Evolutionary conservation across 2,888 invertebrate genomes (phyloP).

Genomic region (Cremastobaeus sp.): DNA sequence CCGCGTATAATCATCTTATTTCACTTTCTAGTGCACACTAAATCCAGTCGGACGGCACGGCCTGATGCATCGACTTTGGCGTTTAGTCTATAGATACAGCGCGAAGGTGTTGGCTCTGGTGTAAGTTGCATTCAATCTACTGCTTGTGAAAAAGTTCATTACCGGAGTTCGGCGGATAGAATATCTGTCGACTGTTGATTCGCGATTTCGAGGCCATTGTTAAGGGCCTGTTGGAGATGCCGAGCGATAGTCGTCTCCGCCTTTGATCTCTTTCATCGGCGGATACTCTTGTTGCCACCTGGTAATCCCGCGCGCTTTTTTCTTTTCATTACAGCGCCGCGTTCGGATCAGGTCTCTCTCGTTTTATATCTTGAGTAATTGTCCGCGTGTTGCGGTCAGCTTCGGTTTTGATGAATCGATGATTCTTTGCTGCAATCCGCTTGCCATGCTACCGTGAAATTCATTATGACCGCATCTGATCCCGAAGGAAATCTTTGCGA

Average conservation of each 20-base stretch:
- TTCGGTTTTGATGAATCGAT: conserved; percentile 48
- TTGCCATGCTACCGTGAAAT: conserved; percentile 67
- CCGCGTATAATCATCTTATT: conserved; percentile 36
- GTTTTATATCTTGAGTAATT: conserved; percentile 69
- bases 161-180: conserved; percentile 36
- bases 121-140: conserved; percentile 25
- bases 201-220: conserved; percentile 58
- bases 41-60: conserved; percentile 40
- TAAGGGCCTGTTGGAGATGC: conserved; percentile 21
- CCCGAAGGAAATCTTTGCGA: conserved; percentile 40
- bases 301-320: conserved; percentile 45
- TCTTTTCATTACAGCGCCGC: conserved; percentile 50
- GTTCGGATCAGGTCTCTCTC: conserved; percentile 46
- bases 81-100: conserved; percentile 42
- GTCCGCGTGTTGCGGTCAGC: conserved; percentile 63
- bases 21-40: conserved; percentile 40
- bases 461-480: conserved; percentile 66
- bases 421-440: conserved; percentile 53
- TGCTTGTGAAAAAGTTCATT: conserved; percentile 46
- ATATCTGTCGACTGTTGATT: conserved; percentile 42
- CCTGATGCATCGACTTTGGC: too few relatives aligned
- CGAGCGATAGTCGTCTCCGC: conserved; percentile 40
- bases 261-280: conserved; percentile 59
- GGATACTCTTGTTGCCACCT: conserved; percentile 54
- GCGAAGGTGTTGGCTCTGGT: conserved; percentile 26